These are phyloP conservation scores for Casuarius casuarius DNA, from an alignment of 2,113 vertebrate genomes.

Conservation along the genomic window DNA sequence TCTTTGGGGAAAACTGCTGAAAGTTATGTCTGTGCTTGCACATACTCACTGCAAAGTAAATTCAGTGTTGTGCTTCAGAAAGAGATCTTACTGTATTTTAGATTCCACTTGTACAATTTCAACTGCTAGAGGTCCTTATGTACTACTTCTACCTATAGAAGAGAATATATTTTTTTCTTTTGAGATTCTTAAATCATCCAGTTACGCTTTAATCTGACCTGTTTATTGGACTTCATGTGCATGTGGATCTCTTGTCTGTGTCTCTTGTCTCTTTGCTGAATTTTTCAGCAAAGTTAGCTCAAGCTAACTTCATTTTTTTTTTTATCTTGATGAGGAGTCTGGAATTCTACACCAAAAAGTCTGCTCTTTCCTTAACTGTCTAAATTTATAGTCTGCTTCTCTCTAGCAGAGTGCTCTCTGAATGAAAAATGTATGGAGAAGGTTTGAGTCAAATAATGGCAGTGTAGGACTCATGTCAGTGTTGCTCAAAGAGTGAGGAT, in stretches of 20 bases:
- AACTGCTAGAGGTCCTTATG: not conserved
- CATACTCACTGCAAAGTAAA: not conserved
- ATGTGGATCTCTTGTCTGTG: not conserved
- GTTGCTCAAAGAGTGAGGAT: not conserved
- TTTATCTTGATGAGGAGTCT: not conserved
- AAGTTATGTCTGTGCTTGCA: not conserved
- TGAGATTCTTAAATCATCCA: not conserved
- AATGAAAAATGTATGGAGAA: not conserved
- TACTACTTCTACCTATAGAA: not conserved
- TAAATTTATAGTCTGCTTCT: not conserved
- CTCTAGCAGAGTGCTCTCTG: not conserved
- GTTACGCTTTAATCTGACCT: not conserved
- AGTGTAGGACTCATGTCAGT: not conserved
- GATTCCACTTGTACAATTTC: not conserved
- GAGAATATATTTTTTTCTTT: not conserved
- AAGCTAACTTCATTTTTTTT: not conserved
- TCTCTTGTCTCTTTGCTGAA: no score
- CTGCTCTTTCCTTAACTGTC: not conserved
- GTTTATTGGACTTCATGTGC: not conserved
- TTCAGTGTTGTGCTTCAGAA: not conserved
- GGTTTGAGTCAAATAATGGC: not conserved
- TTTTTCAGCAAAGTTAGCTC: not conserved
- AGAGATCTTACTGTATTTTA: fast-evolving
- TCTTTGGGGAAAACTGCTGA: not conserved
- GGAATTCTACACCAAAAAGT: not conserved